These are phyloP conservation scores for Pampus argenteus DNA, from an alignment of 2,797 vertebrate genomes.

Conservation along the genomic window DNA sequence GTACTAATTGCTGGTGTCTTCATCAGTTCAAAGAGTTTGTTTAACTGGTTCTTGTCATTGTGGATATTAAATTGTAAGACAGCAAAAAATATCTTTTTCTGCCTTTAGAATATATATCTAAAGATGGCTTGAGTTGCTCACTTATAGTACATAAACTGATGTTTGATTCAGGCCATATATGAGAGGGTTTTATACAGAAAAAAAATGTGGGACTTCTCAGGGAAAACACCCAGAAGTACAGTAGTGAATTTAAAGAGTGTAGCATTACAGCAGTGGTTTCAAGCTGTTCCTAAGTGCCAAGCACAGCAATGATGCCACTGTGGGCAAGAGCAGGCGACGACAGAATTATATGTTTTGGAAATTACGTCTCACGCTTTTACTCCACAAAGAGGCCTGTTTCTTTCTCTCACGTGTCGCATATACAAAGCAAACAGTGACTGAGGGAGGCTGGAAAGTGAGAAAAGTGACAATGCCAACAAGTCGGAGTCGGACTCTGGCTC, in stretches of 20 bases:
- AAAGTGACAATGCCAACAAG: slow-evolving; percentile 53
- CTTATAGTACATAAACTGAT: neutral
- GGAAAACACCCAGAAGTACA: slow-evolving; percentile 9
- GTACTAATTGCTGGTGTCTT: slow-evolving; percentile 37
- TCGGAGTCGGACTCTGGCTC: slow-evolving; percentile 30
- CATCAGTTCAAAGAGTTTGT: slow-evolving; percentile 35
- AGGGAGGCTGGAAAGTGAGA: slow-evolving; percentile 62
- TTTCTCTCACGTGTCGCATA: slow-evolving; percentile 31
- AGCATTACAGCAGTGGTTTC: slow-evolving; percentile 29
- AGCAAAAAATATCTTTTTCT: neutral
- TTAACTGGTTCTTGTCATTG: slow-evolving; percentile 15
- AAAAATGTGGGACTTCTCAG: neutral
- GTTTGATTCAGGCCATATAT: slow-evolving; percentile 4
- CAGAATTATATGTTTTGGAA: slow-evolving; percentile 76
- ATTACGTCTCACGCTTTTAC: slow-evolving; percentile 57
- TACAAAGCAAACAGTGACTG: slow-evolving; percentile 59
- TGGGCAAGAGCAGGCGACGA: slow-evolving; percentile 42
- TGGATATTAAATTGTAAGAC: neutral
- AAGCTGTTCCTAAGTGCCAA: slow-evolving; percentile 19
- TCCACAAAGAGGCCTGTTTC: slow-evolving; percentile 67
- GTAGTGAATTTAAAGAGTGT: slow-evolving; percentile 1
- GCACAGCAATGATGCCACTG: slow-evolving; percentile 48
- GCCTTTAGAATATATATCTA: neutral
- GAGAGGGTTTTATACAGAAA: neutral
- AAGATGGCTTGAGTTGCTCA: neutral